Percentiles rank a stretch among this genome's conserved stretches.
These are phyloP conservation scores for Bungarus multicinctus DNA, from an alignment of 2,113 vertebrate species.

Conservation along the genomic window DNA sequence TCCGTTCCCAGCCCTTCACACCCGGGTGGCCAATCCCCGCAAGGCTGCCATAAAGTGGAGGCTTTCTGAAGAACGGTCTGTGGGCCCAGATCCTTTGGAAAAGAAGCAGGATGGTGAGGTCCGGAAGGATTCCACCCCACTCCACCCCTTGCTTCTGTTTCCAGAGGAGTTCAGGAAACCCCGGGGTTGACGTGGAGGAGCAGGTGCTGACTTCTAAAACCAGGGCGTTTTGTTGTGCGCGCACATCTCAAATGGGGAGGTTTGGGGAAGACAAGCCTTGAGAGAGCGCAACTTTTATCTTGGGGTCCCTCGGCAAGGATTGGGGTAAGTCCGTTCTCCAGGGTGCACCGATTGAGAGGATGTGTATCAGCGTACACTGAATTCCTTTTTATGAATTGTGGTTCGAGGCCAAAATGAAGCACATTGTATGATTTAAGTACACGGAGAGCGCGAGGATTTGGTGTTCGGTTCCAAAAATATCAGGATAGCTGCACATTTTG, in stretches of 20 bases:
- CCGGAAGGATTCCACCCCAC: background rate
- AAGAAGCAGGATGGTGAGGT: background rate
- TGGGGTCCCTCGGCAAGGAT: background rate
- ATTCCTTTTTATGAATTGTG: background rate
- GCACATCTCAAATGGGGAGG: background rate
- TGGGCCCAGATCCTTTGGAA: background rate
- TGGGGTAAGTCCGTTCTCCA: fast-evolving
- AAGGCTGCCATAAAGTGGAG: background rate
- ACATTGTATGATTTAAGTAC: constrained; percentile 24
- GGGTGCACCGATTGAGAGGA: background rate
- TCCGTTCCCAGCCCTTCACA: background rate
- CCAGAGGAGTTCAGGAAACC: background rate
- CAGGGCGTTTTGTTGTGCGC: fast-evolving
- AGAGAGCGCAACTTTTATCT: fast-evolving
- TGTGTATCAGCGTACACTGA: fast-evolving
- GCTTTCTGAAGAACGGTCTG: too few species aligned
- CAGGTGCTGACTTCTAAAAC: too few species aligned
- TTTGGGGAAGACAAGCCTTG: background rate
- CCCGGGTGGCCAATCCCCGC: background rate
- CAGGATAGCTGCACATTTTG: background rate
- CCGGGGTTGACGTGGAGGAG: background rate
- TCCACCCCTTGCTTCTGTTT: background rate
- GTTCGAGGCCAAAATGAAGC: background rate
- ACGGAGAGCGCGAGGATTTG: background rate
- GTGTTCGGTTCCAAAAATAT: constrained; percentile 20